phyloP scores from a whole-genome alignment of 1,140 invertebrate species.

The Temnothorax longispinosus region DNA sequence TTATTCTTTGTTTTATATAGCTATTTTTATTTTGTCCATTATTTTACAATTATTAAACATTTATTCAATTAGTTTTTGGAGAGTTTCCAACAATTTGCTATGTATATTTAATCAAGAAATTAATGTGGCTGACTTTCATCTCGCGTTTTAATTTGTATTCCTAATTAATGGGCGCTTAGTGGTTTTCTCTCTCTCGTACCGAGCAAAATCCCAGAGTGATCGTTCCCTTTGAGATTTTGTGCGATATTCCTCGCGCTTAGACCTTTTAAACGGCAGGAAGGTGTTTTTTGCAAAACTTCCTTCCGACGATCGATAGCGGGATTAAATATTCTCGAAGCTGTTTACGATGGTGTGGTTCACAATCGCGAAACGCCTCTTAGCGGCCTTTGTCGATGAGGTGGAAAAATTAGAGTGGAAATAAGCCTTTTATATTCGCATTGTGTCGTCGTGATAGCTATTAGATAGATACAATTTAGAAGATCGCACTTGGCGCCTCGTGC shows the following conservation, averaged over 20 bases:
- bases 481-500: conserved; percentile 7
- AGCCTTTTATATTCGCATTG: conserved; percentile 75
- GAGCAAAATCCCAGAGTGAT: conserved; percentile 28
- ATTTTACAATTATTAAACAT: conserved; percentile 19
- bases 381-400: conserved; percentile 68
- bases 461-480: conserved; percentile 68
- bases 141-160: conserved; percentile 51
- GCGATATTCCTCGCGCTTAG: conserved; percentile 32
- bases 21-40: neutral
- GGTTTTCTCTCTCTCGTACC: conserved; percentile 11
- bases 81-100: conserved; percentile 11
- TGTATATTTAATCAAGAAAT: conserved; percentile 39
- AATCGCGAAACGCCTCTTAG: conserved; percentile 69
- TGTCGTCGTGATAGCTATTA: conserved; percentile 35
- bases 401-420: conserved; percentile 71
- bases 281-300: conserved; percentile 50
- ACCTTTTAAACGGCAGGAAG: conserved; percentile 48
- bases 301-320: conserved; percentile 54
- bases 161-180: conserved; percentile 49
- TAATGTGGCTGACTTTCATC: conserved; percentile 32
- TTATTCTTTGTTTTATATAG: neutral
- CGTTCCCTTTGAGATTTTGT: conserved; percentile 44
- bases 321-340: conserved; percentile 75
- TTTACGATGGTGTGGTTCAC: conserved; percentile 64
- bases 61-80: neutral